Conservation (phyloP, 1,140 invertebrate species). For the Dolichoris vasculosae region DNA sequence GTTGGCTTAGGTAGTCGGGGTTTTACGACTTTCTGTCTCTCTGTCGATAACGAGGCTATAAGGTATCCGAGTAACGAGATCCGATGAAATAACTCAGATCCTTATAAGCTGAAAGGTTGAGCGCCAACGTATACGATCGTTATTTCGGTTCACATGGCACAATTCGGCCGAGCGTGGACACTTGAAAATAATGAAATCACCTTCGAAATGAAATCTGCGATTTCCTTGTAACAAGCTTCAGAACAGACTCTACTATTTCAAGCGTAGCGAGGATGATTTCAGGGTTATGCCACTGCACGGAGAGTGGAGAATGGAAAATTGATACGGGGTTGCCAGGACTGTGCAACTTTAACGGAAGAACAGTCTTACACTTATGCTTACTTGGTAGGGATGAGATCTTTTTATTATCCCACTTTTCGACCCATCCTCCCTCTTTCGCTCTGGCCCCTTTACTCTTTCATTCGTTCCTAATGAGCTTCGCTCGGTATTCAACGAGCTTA, state of each 20-base stretch:
- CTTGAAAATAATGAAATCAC: conserved; percentile 31
- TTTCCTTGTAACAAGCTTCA: conserved; percentile 57
- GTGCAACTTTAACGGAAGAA: not conserved
- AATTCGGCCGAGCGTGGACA: not conserved
- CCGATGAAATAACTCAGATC: conserved; percentile 11
- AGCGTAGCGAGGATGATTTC: not conserved
- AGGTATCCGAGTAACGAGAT: conserved; percentile 48
- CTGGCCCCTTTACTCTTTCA: not conserved
- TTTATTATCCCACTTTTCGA: not conserved
- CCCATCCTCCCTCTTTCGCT: not conserved
- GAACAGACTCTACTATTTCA: not conserved
- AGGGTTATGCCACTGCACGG: not conserved
- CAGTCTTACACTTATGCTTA: not conserved
- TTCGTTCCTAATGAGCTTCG: conserved; percentile 17
- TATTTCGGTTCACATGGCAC: conserved; percentile 35
- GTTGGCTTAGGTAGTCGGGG: not conserved
- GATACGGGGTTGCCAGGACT: not conserved
- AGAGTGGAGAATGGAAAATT: not conserved
- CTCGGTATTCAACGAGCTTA: not conserved
- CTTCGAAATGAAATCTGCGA: not conserved
- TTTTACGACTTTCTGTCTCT: not conserved
- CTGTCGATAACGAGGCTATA: conserved; percentile 59
- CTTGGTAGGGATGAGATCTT: not conserved
- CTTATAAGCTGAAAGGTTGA: conserved; percentile 1
- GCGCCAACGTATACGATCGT: conserved; percentile 14